phyloP scores from a whole-genome alignment of 2,888 invertebrate genomes.

The Euzetes globulus region DNA sequence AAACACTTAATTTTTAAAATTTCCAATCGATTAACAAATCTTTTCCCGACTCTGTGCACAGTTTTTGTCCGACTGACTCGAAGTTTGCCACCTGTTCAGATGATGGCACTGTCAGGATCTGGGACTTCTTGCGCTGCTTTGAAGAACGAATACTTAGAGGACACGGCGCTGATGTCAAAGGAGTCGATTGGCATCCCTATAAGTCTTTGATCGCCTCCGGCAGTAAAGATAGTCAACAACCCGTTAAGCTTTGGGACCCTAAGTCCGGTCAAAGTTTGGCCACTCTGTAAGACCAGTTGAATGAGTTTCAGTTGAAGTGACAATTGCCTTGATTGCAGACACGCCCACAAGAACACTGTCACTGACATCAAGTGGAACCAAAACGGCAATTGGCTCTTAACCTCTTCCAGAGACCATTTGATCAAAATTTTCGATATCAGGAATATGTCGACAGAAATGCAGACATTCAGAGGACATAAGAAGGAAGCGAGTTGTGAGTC shows the following conservation, averaged over 20 bases:
- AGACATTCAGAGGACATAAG: constrained; percentile 97
- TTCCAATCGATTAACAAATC: neutral
- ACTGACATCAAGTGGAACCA: constrained; percentile 99
- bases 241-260: constrained; percentile 98
- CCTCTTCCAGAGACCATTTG: constrained; percentile 94
- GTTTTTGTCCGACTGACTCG: constrained; percentile 97
- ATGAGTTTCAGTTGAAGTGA: too few relatives aligned
- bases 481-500: constrained; percentile 84
- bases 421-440: constrained; percentile 95
- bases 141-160: constrained; percentile 81
- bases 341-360: constrained; percentile 98
- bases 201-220: constrained; percentile 95
- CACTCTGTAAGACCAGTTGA: constrained; percentile 62
- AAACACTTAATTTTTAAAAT: neutral
- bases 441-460: constrained; percentile 87
- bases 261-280: constrained; percentile 89
- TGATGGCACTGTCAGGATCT: constrained; percentile 95
- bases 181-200: constrained; percentile 99
- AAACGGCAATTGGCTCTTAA: constrained; percentile 98
- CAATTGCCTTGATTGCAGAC: constrained; percentile 52
- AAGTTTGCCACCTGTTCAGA: constrained; percentile 99
- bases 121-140: constrained; percentile 94
- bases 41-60: constrained; percentile 48
- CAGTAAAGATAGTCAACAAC: constrained; percentile 98
- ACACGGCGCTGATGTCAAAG: constrained; percentile 97